These are phyloP conservation scores for Microhierax caerulescens DNA, from an alignment of 2,797 vertebrate species.

Conservation along the genomic window DNA sequence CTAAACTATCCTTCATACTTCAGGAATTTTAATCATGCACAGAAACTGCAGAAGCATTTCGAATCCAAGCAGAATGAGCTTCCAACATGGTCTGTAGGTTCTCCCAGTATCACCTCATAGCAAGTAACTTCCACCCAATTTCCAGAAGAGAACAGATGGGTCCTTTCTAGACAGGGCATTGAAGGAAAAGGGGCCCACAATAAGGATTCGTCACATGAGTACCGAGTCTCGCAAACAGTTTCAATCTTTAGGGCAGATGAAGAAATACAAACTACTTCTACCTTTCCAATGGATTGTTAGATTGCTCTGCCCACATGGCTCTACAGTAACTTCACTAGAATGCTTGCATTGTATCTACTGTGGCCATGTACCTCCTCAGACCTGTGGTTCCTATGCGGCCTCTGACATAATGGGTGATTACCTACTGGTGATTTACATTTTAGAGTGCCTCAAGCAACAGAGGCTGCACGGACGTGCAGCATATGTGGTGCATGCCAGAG, in stretches of 20 bases:
- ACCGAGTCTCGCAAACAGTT: neutral
- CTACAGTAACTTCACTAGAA: neutral
- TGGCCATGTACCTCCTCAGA: neutral
- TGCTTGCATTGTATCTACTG: neutral
- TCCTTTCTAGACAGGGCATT: neutral
- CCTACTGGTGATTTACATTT: neutral
- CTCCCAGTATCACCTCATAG: neutral
- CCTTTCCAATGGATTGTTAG: neutral
- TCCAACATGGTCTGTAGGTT: neutral
- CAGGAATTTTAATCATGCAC: neutral
- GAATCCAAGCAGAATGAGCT: neutral
- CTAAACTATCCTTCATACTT: neutral
- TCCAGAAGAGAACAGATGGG: neutral
- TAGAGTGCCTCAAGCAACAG: neutral
- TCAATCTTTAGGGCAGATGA: neutral
- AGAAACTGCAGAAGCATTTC: neutral
- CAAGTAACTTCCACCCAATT: neutral
- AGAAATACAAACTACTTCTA: neutral
- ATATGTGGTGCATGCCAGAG: accelerated
- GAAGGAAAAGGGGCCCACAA: neutral
- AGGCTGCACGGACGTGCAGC: neutral
- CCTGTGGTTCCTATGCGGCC: neutral
- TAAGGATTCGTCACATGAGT: neutral
- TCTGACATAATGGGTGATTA: neutral
- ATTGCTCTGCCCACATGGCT: neutral